A percentile compares a stretch with the other conserved stretches of the same genome.
Evolutionary conservation across 2,113 vertebrate species (phyloP).

Genomic region (Platysteira castanea): DNA sequence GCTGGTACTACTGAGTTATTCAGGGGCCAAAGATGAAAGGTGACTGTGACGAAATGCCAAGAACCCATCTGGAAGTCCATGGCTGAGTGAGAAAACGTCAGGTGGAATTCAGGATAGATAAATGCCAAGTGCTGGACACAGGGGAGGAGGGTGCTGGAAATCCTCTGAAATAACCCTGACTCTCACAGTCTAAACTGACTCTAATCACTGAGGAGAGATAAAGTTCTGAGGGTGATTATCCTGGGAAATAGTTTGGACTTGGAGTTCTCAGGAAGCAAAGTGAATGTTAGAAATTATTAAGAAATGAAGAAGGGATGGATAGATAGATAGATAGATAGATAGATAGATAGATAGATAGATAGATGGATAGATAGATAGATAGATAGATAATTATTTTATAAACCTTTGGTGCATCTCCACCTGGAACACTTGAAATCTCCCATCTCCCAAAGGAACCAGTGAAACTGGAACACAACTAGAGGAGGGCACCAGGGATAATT

Average conservation of each 20-base stretch:
- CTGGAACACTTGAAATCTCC: neutral
- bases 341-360: neutral
- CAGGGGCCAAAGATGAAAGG: neutral
- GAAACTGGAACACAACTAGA: neutral
- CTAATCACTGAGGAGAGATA: neutral
- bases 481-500: neutral
- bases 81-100: neutral
- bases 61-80: neutral
- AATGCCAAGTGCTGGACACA: neutral
- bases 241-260: neutral
- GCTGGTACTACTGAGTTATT: neutral
- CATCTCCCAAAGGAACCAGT: neutral
- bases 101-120: neutral
- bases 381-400: neutral
- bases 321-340: neutral
- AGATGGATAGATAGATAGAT: neutral
- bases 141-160: neutral
- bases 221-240: neutral
- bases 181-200: neutral
- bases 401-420: neutral
- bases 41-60: neutral
- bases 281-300: neutral
- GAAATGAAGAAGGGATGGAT: neutral
- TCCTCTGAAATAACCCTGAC: neutral
- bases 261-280: neutral